These are phyloP conservation scores for Microchrysa polita DNA, from an alignment of 2,888 invertebrate genomes.

Conservation along the genomic window DNA sequence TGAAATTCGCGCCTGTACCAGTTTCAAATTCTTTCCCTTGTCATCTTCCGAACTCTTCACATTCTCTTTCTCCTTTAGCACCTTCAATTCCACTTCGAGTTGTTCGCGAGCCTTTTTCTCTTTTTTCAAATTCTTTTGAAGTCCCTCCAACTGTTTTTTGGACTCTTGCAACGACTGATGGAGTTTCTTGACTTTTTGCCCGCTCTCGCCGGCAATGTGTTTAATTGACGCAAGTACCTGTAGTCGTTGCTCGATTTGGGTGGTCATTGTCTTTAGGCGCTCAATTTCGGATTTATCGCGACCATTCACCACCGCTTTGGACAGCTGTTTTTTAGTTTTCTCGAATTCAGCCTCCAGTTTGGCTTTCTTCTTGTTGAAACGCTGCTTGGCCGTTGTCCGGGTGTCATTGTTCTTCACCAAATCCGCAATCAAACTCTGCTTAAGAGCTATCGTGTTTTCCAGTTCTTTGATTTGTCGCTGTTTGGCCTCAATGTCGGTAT, in stretches of 20 bases:
- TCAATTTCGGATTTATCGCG: conserved; percentile 63
- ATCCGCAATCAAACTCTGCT: conserved; percentile 79
- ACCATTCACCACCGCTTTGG: conserved; percentile 66
- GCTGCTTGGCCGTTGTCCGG: conserved; percentile 68
- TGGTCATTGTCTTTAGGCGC: conserved; percentile 64
- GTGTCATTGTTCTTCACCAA: conserved; percentile 70
- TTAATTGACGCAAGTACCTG: conserved; percentile 68
- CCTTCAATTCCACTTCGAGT: conserved; percentile 72
- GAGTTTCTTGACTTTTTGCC: conserved; percentile 74
- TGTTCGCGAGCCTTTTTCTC: conserved; percentile 77
- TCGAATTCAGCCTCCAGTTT: conserved; percentile 71
- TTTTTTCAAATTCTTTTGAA: conserved; percentile 77
- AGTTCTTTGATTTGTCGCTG: conserved; percentile 78
- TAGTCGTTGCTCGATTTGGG: conserved; percentile 66
- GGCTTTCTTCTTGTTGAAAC: conserved; percentile 71
- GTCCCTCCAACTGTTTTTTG: conserved; percentile 78
- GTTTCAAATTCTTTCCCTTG: conserved; percentile 69
- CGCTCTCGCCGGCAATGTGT: conserved; percentile 71
- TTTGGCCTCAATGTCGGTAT: conserved; percentile 71
- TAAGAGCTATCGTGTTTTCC: conserved; percentile 73
- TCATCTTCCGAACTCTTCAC: conserved; percentile 62
- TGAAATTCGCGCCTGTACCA: conserved; percentile 74
- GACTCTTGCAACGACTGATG: conserved; percentile 78
- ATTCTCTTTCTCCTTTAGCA: conserved; percentile 65
- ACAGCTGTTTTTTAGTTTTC: conserved; percentile 68